phyloP scores from a whole-genome alignment of 92 coral and sea anemone genomes.

The Blastomussa wellsi region DNA sequence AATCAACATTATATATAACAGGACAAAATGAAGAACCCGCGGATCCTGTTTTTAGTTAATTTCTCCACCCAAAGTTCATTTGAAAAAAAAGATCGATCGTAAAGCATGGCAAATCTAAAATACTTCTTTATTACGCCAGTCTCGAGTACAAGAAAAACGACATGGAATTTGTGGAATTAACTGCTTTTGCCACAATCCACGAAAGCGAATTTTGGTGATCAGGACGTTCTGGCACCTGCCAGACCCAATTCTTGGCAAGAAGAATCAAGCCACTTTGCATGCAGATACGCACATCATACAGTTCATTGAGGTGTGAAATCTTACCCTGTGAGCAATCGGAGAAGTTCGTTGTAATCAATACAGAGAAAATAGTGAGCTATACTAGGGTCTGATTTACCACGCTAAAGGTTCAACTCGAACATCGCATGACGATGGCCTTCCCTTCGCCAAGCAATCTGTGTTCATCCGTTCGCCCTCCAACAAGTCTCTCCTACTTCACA shows the following conservation, averaged over 20 bases:
- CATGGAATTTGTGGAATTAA: not conserved
- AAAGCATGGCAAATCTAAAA: too few relatives aligned
- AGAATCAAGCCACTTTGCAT: not conserved
- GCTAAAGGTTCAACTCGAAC: not conserved
- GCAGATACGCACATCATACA: not conserved
- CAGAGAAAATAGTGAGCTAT: not conserved
- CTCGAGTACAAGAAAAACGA: not conserved
- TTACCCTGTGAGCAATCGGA: not conserved
- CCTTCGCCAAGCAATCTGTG: slow-evolving; percentile 40
- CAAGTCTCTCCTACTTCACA: slow-evolving; percentile 69
- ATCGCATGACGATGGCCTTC: slow-evolving; percentile 11
- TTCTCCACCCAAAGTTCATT: not conserved
- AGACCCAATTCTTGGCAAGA: too few relatives aligned
- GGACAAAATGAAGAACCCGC: not conserved
- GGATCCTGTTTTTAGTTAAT: not conserved
- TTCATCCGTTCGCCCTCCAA: slow-evolving; percentile 56
- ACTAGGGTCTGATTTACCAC: not conserved
- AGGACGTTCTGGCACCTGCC: too few relatives aligned
- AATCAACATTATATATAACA: not conserved
- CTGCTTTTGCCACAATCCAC: too few relatives aligned
- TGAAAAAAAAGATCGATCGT: too few relatives aligned
- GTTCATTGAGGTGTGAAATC: not conserved
- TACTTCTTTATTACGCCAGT: not conserved
- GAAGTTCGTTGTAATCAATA: not conserved
- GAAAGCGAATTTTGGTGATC: not conserved